These are phyloP conservation scores for Adoxophyes honmai DNA, from an alignment of 1,140 invertebrate species.

Conservation along the genomic window DNA sequence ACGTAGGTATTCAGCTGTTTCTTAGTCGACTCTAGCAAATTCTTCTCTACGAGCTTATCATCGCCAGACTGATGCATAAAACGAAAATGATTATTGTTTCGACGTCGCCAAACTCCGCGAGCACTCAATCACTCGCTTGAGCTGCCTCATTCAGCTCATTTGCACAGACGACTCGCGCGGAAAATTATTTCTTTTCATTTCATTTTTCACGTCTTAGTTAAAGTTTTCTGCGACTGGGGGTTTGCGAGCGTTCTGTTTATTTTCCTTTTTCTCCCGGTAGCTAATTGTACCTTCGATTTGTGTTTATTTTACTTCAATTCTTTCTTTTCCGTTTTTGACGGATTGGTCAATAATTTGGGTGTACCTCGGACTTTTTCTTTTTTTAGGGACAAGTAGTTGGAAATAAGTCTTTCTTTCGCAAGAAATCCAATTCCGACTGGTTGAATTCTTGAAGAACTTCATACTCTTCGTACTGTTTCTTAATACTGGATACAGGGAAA, in stretches of 20 bases:
- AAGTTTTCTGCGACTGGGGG: constrained; percentile 58
- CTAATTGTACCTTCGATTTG: constrained; percentile 35
- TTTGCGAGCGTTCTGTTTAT: constrained; percentile 56
- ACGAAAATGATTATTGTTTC: constrained; percentile 52
- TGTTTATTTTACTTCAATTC: constrained; percentile 25
- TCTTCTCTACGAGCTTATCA: no score
- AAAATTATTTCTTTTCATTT: constrained; percentile 79
- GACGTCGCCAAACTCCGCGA: constrained; percentile 24
- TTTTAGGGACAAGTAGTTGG: no score
- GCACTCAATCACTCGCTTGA: constrained; percentile 76
- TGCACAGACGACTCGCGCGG: constrained; percentile 75
- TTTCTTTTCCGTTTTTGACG: background rate
- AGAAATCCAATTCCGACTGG: no score
- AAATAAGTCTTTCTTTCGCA: no score
- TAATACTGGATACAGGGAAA: no score
- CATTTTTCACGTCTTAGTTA: constrained; percentile 75
- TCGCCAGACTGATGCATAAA: constrained; percentile 3
- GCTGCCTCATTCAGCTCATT: constrained; percentile 75
- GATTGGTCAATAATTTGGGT: no score
- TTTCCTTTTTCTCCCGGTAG: constrained; percentile 36
- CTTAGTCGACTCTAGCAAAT: no score
- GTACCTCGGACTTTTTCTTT: no score
- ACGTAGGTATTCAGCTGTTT: no score
- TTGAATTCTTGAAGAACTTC: no score
- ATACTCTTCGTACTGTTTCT: no score